These are phyloP conservation scores for Apteryx mantelli DNA, from an alignment of 2,113 vertebrate genomes.

Conservation along the genomic window DNA sequence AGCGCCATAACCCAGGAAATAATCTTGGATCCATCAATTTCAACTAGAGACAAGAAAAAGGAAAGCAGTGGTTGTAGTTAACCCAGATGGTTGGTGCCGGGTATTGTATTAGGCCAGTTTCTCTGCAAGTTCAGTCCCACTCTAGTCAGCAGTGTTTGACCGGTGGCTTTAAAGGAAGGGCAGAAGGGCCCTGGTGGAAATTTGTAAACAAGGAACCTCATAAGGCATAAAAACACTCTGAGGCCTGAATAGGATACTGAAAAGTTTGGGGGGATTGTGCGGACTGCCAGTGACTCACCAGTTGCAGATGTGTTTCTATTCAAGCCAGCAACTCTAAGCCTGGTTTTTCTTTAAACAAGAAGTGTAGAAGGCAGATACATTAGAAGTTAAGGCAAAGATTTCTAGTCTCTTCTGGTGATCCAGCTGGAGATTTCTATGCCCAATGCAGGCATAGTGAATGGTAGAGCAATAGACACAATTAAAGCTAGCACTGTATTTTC, in stretches of 20 bases:
- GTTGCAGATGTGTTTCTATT: background rate
- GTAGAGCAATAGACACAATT: background rate
- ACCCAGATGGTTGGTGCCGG: rapidly evolving
- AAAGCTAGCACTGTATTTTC: background rate
- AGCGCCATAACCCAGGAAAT: no score
- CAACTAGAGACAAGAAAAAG: background rate
- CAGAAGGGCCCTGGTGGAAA: background rate
- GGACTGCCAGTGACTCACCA: background rate
- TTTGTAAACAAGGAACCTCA: background rate
- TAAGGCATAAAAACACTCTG: background rate
- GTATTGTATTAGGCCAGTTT: background rate
- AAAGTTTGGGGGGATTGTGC: background rate
- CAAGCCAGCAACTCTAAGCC: background rate
- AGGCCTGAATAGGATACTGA: rapidly evolving
- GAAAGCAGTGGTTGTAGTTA: background rate
- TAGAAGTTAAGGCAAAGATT: background rate
- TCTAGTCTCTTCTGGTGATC: background rate
- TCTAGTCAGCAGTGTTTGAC: background rate
- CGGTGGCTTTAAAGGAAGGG: background rate
- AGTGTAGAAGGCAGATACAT: background rate
- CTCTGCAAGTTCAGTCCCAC: background rate
- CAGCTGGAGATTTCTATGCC: background rate
- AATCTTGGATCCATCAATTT: background rate
- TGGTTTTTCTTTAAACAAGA: background rate
- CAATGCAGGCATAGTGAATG: background rate